Evolutionary conservation across 2,797 vertebrate genomes (phyloP).

Genomic region (Enteromius unitaeniatus): DNA sequence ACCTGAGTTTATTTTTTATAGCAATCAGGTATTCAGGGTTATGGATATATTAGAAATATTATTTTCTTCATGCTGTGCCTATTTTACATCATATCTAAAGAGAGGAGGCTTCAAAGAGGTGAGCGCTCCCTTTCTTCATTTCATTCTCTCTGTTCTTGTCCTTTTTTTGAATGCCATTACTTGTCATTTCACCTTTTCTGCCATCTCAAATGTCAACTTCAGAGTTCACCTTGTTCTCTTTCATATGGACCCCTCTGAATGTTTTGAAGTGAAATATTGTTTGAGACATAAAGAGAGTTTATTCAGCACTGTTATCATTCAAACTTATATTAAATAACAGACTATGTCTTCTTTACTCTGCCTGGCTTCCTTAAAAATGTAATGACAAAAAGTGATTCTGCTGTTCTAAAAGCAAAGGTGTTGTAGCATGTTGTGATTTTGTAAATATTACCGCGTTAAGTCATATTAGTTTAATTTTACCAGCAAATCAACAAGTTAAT

Average conservation of each 20-base stretch:
- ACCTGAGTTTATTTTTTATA: background rate
- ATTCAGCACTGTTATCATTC: background rate
- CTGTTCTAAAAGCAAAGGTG: background rate
- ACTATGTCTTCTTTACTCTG: background rate
- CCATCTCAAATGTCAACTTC: constrained; percentile 34
- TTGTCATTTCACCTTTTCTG: constrained; percentile 41
- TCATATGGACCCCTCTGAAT: constrained; percentile 16
- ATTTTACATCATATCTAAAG: constrained; percentile 24
- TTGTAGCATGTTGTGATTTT: background rate
- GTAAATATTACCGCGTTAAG: background rate
- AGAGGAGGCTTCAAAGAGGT: background rate
- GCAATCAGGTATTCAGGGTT: background rate
- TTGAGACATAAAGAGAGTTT: constrained; percentile 19
- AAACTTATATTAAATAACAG: background rate
- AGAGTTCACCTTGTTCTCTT: constrained; percentile 13
- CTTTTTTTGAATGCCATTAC: constrained; percentile 41
- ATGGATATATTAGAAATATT: background rate
- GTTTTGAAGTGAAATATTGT: constrained; percentile 26
- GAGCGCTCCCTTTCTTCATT: constrained; percentile 18
- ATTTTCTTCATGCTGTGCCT: background rate
- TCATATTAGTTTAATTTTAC: background rate
- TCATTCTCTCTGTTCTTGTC: constrained; percentile 26
- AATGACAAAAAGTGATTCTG: background rate
- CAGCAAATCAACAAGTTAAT: background rate
- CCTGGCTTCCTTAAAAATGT: background rate